These are phyloP conservation scores for Mobula birostris DNA, from an alignment of 2,113 vertebrate species.

Conservation along the genomic window DNA sequence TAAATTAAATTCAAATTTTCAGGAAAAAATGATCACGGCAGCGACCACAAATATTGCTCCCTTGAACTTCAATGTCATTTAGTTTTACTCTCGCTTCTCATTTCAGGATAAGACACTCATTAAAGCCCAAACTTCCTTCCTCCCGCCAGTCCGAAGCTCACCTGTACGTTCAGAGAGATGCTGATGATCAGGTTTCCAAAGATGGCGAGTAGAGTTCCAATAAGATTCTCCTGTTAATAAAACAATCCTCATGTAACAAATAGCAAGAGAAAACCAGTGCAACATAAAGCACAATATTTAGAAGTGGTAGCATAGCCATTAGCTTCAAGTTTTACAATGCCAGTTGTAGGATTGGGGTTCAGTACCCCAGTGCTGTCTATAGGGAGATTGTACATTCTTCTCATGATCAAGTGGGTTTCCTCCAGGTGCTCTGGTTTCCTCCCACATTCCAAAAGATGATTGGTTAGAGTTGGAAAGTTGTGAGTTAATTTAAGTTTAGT, in stretches of 20 bases:
- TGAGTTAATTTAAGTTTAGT: no score
- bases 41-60: background rate
- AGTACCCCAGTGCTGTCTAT: no score
- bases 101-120: background rate
- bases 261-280: background rate
- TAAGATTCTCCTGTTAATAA: constrained; percentile 78
- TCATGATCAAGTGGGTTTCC: no score
- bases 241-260: constrained; percentile 2
- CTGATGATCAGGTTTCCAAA: constrained; percentile 88
- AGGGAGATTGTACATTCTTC: no score
- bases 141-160: constrained; percentile 44
- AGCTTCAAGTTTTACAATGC: no score
- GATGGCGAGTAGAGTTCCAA: constrained; percentile 86
- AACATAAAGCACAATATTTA: background rate
- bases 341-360: no score
- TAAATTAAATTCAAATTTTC: background rate
- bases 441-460: no score
- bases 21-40: background rate
- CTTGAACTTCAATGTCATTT: background rate
- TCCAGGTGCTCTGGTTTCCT: no score
- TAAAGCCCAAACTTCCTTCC: background rate
- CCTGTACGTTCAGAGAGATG: constrained; percentile 87
- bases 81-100: background rate
- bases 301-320: no score
- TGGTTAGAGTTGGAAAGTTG: no score